Base-by-base conservation (phyloP, 2,888 invertebrate species). In the Sesia bembeciformis region DNA sequence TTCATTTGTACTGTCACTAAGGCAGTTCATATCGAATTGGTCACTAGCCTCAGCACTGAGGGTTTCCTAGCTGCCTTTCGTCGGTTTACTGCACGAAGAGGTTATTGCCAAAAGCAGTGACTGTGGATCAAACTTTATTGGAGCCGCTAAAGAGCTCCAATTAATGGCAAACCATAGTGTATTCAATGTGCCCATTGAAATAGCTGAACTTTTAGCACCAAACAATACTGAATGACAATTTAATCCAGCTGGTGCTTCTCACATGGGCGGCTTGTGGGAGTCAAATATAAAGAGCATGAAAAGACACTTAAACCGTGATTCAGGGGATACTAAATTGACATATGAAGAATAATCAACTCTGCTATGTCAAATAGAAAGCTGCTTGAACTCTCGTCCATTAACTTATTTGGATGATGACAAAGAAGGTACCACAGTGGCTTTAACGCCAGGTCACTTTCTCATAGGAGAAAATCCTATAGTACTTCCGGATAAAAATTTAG, bases 181-280 rank as follows among this genome's bases (percentile, higher is more conserved):
- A 6, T 39, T 51, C 5, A 39, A 55, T 23, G 0, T 59, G 5
- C 6, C 52, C 3, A 49, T 8, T 5, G 46, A 58, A 7, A 43
- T 58, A 4, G 58, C 53, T 5, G 43, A 57, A 4, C 23, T 52
- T 3, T 49, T 60, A 4, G 51, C 59, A 3, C 38, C 3, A 3
- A 54, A 58, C 7, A 55, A 63, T 23, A 66, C 61, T 6, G 54
- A 57, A 23, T 68, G 65, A 63, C 67, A 64, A 49, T 67, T 60
- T 42, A 64, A 59, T 4, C 63, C 67, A 0, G 53, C 66, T 4
- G 42, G 43, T 40, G 46, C 56, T 52, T 58, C 66, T 4, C 60
- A 62, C 39, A 62, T 61, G 51, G 65, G 62, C 38, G 66, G 65
- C 2, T 51, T 66, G 5, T 65, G 63, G 62, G 64, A 66, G 49